Percentiles rank a stretch among this genome's conserved stretches.
Conservation (phyloP, 2,888 invertebrate genomes). For the Microplitis manilae region DNA sequence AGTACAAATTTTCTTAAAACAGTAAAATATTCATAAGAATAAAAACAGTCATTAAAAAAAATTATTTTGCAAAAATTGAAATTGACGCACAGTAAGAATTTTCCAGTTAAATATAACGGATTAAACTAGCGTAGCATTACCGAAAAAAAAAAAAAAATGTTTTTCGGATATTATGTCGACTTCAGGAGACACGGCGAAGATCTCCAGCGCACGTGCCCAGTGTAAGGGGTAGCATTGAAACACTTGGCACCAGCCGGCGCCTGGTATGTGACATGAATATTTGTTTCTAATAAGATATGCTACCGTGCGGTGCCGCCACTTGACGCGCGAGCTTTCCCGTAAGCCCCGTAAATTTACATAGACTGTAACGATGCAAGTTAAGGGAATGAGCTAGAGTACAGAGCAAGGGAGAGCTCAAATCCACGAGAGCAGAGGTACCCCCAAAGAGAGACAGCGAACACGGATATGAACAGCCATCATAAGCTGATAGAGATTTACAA, state of each 20-base stretch:
- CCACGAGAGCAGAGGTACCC: too few species aligned
- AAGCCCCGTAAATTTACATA: slow-evolving; percentile 53
- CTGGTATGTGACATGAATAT: slow-evolving; percentile 72
- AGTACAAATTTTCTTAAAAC: too few species aligned
- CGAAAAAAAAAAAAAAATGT: slow-evolving; percentile 22
- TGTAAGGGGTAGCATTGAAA: slow-evolving; percentile 69
- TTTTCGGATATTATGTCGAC: slow-evolving; percentile 39
- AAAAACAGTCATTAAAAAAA: background rate
- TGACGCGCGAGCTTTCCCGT: slow-evolving; percentile 54
- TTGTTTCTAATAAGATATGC: slow-evolving; percentile 72
- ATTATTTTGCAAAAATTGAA: background rate
- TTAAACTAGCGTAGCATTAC: background rate
- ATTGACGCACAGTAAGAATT: background rate
- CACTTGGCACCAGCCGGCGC: slow-evolving; percentile 72
- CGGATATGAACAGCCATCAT: background rate
- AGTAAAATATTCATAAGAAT: too few species aligned
- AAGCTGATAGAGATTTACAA: slow-evolving; percentile 14
- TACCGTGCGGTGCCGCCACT: slow-evolving; percentile 62
- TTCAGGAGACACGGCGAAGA: slow-evolving; percentile 34
- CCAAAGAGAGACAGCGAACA: background rate
- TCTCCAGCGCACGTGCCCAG: slow-evolving; percentile 67
- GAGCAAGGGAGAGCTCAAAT: too few species aligned
- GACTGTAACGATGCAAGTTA: slow-evolving; percentile 57
- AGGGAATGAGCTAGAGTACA: too few species aligned
- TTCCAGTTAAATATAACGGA: background rate